Conservation (phyloP, 2,797 vertebrate species). For the Capromys pilorides region DNA sequence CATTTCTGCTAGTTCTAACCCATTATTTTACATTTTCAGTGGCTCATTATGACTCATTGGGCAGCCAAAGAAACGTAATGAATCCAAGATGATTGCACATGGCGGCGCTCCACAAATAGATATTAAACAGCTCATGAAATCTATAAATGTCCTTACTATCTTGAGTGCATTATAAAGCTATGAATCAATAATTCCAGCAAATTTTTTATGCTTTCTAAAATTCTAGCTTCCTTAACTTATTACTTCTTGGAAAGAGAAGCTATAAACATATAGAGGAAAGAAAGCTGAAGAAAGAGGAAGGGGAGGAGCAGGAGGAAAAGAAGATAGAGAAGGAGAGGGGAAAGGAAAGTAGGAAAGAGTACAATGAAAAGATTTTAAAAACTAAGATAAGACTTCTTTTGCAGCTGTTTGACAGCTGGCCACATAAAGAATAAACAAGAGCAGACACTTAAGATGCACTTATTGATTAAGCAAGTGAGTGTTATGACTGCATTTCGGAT, state of each 20-base stretch:
- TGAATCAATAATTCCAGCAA: slow-evolving; percentile 81
- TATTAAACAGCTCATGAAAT: slow-evolving; percentile 82
- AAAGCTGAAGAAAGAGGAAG: background rate
- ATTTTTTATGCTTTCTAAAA: slow-evolving; percentile 77
- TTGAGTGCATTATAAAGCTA: slow-evolving; percentile 79
- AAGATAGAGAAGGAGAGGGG: background rate
- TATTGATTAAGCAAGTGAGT: slow-evolving; percentile 16
- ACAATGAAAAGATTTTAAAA: background rate
- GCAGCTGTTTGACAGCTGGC: background rate
- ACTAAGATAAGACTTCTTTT: background rate
- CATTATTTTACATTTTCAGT: slow-evolving; percentile 84
- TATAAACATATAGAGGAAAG: slow-evolving; percentile 36
- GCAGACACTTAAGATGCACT: background rate
- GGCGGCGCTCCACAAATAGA: slow-evolving; percentile 80
- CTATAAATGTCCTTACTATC: slow-evolving; percentile 82
- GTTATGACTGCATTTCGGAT: background rate
- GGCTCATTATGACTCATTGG: slow-evolving; percentile 84
- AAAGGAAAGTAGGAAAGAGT: background rate
- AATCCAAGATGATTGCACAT: slow-evolving; percentile 81
- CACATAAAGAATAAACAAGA: background rate
- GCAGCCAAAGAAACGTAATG: slow-evolving; percentile 81
- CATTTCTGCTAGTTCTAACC: slow-evolving; percentile 81
- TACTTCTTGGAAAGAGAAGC: slow-evolving; percentile 62
- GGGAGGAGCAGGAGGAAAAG: no score
- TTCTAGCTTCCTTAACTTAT: slow-evolving; percentile 59